Evolutionary conservation across 2,888 invertebrate genomes (phyloP).

Genomic region (Andrena haemorrhoa): DNA sequence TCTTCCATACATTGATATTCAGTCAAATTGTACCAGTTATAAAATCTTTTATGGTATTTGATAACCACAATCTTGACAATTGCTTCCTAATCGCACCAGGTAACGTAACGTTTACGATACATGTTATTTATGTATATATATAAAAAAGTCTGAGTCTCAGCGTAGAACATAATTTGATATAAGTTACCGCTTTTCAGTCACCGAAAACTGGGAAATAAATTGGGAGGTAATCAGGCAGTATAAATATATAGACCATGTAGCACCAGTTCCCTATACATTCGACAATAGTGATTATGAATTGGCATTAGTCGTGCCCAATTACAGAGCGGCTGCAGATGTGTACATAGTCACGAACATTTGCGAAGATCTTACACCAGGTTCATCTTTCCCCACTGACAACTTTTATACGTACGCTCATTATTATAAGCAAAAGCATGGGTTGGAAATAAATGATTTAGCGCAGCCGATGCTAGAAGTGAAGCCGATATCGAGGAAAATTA

Average conservation of each 20-base stretch:
- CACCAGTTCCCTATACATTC: constrained; percentile 85
- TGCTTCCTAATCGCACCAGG: constrained; percentile 83
- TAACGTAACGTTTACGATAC: constrained; percentile 57
- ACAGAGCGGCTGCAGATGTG: constrained; percentile 85
- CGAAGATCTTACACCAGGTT: constrained; percentile 88
- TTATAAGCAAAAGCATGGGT: constrained; percentile 90
- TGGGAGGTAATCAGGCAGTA: constrained; percentile 87
- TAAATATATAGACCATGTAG: constrained; percentile 80
- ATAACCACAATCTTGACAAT: constrained; percentile 86
- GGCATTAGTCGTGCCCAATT: constrained; percentile 95
- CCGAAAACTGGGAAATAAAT: constrained; percentile 86
- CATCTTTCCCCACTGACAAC: constrained; percentile 88
- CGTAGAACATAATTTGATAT: neutral
- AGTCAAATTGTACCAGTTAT: constrained; percentile 89
- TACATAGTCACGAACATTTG: constrained; percentile 91
- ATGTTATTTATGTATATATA: neutral
- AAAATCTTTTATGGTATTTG: constrained; percentile 88
- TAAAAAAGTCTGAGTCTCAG: neutral
- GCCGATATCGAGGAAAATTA: constrained; percentile 87
- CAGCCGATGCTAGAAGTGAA: constrained; percentile 95
- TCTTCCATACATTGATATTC: constrained; percentile 92
- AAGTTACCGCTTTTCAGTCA: constrained; percentile 57
- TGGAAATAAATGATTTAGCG: constrained; percentile 87
- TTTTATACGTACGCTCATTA: constrained; percentile 90
- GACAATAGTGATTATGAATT: constrained; percentile 88